These are phyloP conservation scores for Ciconia boyciana DNA, from an alignment of 2,113 vertebrate species.

Conservation along the genomic window DNA sequence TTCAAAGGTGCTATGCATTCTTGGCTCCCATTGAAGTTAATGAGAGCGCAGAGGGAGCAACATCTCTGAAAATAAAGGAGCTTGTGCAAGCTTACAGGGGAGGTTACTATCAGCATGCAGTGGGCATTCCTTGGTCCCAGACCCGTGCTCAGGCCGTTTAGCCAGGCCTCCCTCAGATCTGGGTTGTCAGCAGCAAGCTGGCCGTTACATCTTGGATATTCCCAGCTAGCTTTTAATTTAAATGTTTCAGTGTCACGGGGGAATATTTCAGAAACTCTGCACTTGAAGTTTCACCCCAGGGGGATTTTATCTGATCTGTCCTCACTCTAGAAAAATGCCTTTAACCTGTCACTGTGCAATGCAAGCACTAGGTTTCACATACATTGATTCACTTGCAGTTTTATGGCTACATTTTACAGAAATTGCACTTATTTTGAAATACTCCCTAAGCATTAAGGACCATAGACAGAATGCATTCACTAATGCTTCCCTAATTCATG, in stretches of 20 bases:
- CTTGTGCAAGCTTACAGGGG: neutral
- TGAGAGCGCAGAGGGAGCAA: neutral
- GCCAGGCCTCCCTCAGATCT: neutral
- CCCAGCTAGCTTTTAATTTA: neutral
- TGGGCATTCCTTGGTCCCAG: neutral
- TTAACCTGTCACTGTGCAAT: neutral
- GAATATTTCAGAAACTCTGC: neutral
- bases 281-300: neutral
- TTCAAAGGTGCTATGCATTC: conserved; percentile 50
- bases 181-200: neutral
- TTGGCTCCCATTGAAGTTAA: conserved; percentile 47
- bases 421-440: conserved; percentile 66
- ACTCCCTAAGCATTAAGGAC: conserved; percentile 22
- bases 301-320: neutral
- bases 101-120: neutral
- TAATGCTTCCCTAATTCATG: conserved; percentile 70
- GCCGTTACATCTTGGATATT: neutral
- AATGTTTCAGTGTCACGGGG: neutral
- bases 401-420: conserved; percentile 19
- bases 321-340: neutral
- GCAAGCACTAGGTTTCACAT: neutral
- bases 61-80: conserved; percentile 5
- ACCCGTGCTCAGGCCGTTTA: neutral
- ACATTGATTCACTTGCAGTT: neutral
- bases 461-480: conserved; percentile 65